phyloP scores from a whole-genome alignment of 2,888 invertebrate genomes.

The Cheilosia vulpina region DNA sequence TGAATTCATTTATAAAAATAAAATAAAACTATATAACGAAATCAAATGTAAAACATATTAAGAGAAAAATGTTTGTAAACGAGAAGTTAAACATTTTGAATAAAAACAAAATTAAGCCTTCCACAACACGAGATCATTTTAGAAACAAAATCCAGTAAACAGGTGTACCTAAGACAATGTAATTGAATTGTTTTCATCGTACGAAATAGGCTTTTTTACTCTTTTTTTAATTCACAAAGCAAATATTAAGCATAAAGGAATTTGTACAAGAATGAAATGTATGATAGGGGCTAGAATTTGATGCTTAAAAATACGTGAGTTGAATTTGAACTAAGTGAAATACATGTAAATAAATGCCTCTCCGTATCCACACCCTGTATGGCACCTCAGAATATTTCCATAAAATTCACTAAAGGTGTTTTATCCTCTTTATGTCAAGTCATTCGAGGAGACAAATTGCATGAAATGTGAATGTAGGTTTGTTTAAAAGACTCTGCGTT shows the following conservation, averaged over 20 bases:
- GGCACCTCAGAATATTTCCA: too few species aligned
- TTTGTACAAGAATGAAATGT: background rate
- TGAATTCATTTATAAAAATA: constrained; percentile 23
- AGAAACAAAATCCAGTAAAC: constrained; percentile 25
- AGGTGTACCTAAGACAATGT: constrained; percentile 28
- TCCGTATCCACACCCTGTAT: too few species aligned
- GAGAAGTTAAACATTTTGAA: background rate
- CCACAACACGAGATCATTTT: constrained; percentile 15
- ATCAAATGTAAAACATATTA: background rate
- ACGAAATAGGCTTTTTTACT: background rate
- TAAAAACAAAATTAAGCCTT: constrained; percentile 25
- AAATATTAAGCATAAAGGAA: constrained; percentile 4
- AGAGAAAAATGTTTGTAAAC: background rate
- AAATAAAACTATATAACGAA: constrained; percentile 4
- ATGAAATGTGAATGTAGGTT: too few species aligned
- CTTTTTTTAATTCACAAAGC: background rate
- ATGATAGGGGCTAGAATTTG: background rate
- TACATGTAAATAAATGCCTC: too few species aligned
- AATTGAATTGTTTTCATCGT: constrained; percentile 3
- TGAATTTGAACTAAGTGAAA: too few species aligned
- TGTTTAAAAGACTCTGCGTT: too few species aligned
- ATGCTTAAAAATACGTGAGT: too few species aligned
- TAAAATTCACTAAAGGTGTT: too few species aligned
- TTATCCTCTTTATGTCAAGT: too few species aligned
- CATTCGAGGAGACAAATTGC: too few species aligned